Evolutionary conservation across 2,888 invertebrate genomes (phyloP).

Genomic region (Caprella mutica): DNA sequence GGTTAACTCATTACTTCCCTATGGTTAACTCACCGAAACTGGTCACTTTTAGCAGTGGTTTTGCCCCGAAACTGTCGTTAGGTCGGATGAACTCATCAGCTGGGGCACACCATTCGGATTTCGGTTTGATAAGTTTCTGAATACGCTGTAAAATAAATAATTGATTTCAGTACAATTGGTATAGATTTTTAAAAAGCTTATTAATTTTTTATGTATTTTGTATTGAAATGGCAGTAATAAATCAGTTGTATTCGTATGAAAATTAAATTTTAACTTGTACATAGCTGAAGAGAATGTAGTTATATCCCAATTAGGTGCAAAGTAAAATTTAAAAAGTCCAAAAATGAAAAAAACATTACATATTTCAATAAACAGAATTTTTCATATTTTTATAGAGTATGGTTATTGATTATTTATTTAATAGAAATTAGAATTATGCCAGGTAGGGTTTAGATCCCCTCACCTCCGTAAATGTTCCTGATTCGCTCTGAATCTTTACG

Average conservation of each 20-base stretch:
- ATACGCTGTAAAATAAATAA: conserved; percentile 16
- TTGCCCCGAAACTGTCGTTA: conserved; percentile 33
- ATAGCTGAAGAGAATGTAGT: too few species aligned
- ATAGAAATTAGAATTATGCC: not conserved
- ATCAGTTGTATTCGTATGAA: too few species aligned
- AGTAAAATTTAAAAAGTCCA: too few species aligned
- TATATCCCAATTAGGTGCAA: too few species aligned
- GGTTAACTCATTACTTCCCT: too few species aligned
- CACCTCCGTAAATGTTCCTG: conserved; percentile 27
- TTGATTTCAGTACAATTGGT: not conserved
- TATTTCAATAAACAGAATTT: too few species aligned
- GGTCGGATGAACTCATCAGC: conserved; percentile 29
- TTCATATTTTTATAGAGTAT: not conserved
- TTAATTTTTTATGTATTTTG: too few species aligned
- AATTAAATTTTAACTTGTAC: too few species aligned
- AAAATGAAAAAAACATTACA: too few species aligned
- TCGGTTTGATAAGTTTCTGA: conserved; percentile 21
- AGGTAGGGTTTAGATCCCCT: not conserved
- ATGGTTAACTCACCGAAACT: conserved; percentile 34
- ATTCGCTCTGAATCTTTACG: conserved; percentile 40
- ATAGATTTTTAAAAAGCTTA: too few species aligned
- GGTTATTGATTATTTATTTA: not conserved
- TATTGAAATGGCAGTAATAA: too few species aligned
- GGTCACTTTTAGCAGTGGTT: conserved; percentile 33
- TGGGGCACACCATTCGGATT: conserved; percentile 31